Conservation (phyloP, 2,113 vertebrate genomes). For the Sinocyclocheilus maitianheensis region DNA sequence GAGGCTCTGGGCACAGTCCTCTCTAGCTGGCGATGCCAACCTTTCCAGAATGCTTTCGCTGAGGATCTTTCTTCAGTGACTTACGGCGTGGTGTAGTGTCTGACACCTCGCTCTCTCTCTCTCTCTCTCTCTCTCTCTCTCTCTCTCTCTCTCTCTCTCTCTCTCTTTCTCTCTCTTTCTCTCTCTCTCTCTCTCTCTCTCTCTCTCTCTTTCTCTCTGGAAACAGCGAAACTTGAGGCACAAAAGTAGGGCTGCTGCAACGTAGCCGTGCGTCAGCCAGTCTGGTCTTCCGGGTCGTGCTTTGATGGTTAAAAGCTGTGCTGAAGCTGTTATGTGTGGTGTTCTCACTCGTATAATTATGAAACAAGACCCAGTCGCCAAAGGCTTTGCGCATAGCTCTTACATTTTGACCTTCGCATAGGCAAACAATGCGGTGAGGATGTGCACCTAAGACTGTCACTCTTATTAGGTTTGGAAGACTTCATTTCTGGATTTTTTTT, state of each 20-base stretch:
- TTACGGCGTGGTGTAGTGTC: constrained; percentile 23
- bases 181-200: neutral
- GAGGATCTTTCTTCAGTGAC: constrained; percentile 37
- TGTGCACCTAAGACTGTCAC: too few species aligned
- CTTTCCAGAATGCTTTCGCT: constrained; percentile 37
- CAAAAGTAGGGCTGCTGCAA: constrained; percentile 56
- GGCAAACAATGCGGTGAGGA: neutral
- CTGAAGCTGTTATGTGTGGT: constrained; percentile 31
- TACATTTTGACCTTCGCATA: neutral
- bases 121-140: constrained; percentile 50
- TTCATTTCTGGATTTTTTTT: neutral
- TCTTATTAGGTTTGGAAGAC: too few species aligned
- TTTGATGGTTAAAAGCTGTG: constrained; percentile 36
- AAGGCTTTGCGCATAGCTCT: neutral
- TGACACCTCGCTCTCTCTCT: constrained; percentile 14
- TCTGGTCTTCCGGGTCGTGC: constrained; percentile 67
- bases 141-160: constrained; percentile 50
- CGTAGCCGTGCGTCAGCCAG: constrained; percentile 71
- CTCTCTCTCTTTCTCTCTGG: constrained; percentile 38
- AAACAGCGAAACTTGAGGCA: constrained; percentile 63
- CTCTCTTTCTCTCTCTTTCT: too few species aligned
- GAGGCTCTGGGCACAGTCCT: constrained; percentile 7
- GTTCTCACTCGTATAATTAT: constrained; percentile 37
- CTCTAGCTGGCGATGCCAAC: constrained; percentile 33
- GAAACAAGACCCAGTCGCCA: constrained; percentile 27